These are phyloP conservation scores for Protosalanx chinensis DNA, from an alignment of 2,797 vertebrate genomes.

Conservation along the genomic window DNA sequence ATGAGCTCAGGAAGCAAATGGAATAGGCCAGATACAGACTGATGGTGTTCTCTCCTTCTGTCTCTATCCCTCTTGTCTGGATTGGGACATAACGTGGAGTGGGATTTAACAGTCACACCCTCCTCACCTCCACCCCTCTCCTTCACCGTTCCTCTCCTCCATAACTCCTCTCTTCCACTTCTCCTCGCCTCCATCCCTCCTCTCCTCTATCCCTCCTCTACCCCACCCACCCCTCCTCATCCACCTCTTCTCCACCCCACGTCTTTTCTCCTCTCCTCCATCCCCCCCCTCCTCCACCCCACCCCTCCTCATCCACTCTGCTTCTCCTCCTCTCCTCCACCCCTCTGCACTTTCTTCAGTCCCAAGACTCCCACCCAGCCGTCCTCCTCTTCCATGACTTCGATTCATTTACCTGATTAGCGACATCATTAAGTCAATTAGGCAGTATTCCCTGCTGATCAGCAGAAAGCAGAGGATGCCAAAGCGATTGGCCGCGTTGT, in stretches of 20 bases:
- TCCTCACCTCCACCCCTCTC: too few relatives aligned
- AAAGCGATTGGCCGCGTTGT: conserved; percentile 19
- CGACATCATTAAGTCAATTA: conserved; percentile 45
- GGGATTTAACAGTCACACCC: too few relatives aligned
- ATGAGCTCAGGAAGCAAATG: too few relatives aligned
- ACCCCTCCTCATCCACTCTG: background rate
- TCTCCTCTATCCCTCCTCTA: too few relatives aligned
- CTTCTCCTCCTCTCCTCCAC: background rate
- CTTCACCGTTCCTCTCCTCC: too few relatives aligned
- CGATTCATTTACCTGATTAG: conserved; percentile 56
- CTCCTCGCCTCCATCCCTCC: too few relatives aligned
- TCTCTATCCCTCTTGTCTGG: background rate
- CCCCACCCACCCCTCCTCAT: too few relatives aligned
- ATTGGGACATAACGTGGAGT: background rate
- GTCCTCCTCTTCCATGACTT: conserved; percentile 28
- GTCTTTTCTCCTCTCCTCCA: too few relatives aligned
- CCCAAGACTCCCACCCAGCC: background rate
- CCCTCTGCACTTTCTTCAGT: background rate
- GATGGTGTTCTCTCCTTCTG: background rate
- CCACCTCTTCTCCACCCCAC: too few relatives aligned
- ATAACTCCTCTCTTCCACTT: too few relatives aligned
- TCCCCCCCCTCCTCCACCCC: too few relatives aligned
- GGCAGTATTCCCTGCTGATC: conserved; percentile 30
- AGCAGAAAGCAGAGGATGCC: conserved; percentile 25
- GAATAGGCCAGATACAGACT: background rate